Base-by-base conservation (phyloP, 1,140 invertebrate species). In the Euwallacea similis region DNA sequence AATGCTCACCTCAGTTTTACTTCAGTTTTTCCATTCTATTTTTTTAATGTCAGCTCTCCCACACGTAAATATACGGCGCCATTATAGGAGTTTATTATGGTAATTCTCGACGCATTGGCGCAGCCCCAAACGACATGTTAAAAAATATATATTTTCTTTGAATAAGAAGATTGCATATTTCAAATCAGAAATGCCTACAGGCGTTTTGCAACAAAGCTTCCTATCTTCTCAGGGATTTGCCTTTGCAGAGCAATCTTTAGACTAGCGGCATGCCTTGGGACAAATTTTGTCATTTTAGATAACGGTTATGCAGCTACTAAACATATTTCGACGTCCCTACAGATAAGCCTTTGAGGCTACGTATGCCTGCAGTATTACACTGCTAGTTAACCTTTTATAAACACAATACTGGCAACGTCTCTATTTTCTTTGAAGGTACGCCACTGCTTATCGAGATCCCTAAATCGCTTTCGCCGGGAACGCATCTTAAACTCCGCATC, bases 271-370 rank as follows among this genome's bases (percentile, higher is more conserved):
- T 13, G 46, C 46, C 46, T 50, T 50, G 46, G 46, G 46, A 50
- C 13, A 50, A 50, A 50, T 50, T 50, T 50, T 50, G 46, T 50
- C 46, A 50, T 50, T 50, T 50, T 50, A 50, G 46, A 50, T 50
- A 50, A 50, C 46, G 9, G 46, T 33, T 33, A 33, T 33, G 21
- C 21, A 33, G 21, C 21, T 33, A 33, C 21, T 33, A 33, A 50
- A 13, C 46, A 50, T 50, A 33, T 50, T 50, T 50, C 46, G 46
- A 50, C 46, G 46, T 50, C 13, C 13, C 46, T 4, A 33, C 21
- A 33, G 21, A 33, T 33, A 33, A 33, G 21, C 21, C 21, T 33
- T 33, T 33, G 21, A 33, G 21, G 21, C 21, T 33, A 33, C 21
- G 21, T 33, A 33, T 33, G 21, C 21, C 21, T 33, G 21, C 21